Percentiles rank a stretch among this genome's conserved stretches.
Conservation (phyloP, 2,797 vertebrate genomes). For the Helarctos malayanus region DNA sequence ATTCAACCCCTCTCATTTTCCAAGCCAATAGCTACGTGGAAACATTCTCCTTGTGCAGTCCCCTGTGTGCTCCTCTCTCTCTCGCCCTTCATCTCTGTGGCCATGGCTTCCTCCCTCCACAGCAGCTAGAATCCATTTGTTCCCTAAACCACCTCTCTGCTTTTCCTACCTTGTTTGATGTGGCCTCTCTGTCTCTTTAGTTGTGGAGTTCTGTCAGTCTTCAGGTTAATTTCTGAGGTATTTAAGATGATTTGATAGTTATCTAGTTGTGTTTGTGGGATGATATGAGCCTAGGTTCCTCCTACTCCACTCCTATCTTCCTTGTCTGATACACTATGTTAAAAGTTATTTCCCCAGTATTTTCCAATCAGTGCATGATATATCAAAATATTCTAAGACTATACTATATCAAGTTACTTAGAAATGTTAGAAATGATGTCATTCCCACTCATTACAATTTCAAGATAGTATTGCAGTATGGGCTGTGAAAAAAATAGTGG, state of each 20-base stretch:
- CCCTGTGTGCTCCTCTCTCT: not conserved
- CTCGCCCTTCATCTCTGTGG: not conserved
- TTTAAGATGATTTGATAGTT: not conserved
- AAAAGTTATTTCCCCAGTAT: not conserved
- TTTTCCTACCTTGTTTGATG: not conserved
- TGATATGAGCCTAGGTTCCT: not conserved
- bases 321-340: not conserved
- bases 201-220: not conserved
- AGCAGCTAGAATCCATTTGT: not conserved
- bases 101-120: not conserved
- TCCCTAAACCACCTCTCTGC: not conserved
- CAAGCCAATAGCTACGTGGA: not conserved
- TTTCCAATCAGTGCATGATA: not conserved
- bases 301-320: not conserved
- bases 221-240: not conserved
- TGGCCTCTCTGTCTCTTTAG: not conserved
- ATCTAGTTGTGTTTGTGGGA: not conserved
- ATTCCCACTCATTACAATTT: not conserved
- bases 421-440: not conserved
- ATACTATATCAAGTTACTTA: not conserved
- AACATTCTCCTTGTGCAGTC: not conserved
- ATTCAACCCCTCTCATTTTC: not conserved
- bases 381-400: not conserved
- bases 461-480: not conserved
- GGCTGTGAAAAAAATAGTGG: not conserved